phyloP scores from a whole-genome alignment of 2,113 vertebrate genomes.

The Columba janthina region DNA sequence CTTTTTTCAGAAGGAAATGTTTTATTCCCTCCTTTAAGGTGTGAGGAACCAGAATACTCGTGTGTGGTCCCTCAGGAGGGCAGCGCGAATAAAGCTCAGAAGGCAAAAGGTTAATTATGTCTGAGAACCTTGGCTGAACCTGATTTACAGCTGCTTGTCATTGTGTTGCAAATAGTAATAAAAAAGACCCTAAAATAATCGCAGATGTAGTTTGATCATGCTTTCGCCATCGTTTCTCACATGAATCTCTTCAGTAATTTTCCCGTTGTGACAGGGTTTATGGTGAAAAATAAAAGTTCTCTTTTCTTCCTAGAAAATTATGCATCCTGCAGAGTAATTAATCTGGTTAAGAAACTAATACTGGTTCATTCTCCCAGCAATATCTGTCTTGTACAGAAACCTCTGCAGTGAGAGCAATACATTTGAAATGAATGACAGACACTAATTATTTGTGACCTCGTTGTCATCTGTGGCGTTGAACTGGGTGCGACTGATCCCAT shows the following conservation, averaged over 20 bases:
- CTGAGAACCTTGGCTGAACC: background rate
- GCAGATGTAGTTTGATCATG: background rate
- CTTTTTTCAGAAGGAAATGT: background rate
- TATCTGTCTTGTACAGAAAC: conserved; percentile 23
- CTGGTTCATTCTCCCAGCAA: background rate
- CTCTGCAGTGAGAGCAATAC: conserved; percentile 32
- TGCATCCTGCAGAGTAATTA: conserved; percentile 30
- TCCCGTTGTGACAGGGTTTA: conserved; percentile 20
- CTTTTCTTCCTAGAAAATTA: conserved; percentile 37
- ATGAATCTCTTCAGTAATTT: conserved; percentile 35
- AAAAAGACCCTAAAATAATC: background rate
- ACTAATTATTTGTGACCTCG: conserved; percentile 59
- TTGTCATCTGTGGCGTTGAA: conserved; percentile 2
- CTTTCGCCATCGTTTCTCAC: background rate
- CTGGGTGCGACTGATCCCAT: background rate
- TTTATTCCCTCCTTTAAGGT: background rate
- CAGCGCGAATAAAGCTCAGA: background rate
- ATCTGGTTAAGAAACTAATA: conserved; percentile 26
- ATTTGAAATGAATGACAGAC: conserved; percentile 28
- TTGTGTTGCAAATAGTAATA: background rate
- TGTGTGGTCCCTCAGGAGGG: background rate
- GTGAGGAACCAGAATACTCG: background rate
- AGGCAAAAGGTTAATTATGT: background rate
- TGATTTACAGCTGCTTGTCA: conserved; percentile 14
- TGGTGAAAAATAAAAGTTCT: conserved; percentile 17